Conservation (phyloP, 37 sponge, comb jelly and placozoan species). For the Chondrilla cf. caribensis region DNA sequence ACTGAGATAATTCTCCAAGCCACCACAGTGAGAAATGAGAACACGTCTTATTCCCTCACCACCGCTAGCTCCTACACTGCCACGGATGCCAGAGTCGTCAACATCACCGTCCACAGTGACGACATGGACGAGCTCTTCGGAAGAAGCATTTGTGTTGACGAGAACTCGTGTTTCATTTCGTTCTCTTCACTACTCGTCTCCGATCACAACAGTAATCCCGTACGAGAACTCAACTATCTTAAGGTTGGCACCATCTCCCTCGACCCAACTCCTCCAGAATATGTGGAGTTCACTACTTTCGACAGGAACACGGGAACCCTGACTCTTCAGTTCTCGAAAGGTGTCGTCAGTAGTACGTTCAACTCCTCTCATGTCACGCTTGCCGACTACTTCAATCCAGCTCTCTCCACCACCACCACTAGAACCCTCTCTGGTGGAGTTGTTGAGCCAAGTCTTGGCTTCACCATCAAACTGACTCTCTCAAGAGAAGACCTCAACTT, state of each 20-base stretch:
- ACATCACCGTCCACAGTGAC: constrained; percentile 12
- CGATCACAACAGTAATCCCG: constrained; percentile 73
- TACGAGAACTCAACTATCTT: constrained; percentile 30
- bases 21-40: neutral
- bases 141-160: constrained; percentile 54
- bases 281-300: constrained; percentile 49
- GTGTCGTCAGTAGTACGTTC: constrained; percentile 33
- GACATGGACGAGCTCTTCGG: constrained; percentile 43
- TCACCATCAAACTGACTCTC: constrained; percentile 43
- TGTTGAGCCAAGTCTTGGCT: constrained; percentile 29
- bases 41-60: neutral
- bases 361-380: constrained; percentile 27
- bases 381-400: constrained; percentile 1
- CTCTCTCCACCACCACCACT: neutral
- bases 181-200: constrained; percentile 44
- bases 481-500: constrained; percentile 56
- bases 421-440: constrained; percentile 53
- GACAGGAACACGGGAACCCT: constrained; percentile 65
- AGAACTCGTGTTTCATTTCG: constrained; percentile 44
- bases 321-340: constrained; percentile 60
- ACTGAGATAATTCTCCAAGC: constrained; percentile 35
- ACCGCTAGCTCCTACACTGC: constrained; percentile 7
- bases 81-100: constrained; percentile 34
- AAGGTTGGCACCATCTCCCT: constrained; percentile 44
- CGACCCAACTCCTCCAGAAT: constrained; percentile 63